Conservation (phyloP, 1,140 invertebrate species). For the Drosophila teissieri region DNA sequence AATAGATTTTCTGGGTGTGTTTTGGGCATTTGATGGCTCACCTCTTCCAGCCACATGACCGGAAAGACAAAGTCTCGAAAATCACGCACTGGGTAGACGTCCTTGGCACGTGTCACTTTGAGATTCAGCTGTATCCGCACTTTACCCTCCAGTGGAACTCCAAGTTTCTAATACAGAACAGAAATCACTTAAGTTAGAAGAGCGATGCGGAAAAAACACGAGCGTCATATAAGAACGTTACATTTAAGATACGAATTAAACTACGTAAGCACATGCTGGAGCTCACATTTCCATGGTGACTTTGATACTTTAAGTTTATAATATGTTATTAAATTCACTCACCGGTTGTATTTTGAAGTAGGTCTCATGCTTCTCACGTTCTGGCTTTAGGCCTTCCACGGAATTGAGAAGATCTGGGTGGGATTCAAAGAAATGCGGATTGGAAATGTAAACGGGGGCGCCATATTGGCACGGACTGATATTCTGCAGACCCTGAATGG, state of each 20-base stretch:
- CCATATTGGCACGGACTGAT: constrained; percentile 94
- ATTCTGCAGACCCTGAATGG: constrained; percentile 91
- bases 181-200: background rate
- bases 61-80: constrained; percentile 93
- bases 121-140: constrained; percentile 93
- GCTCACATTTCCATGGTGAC: no score
- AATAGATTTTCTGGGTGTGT: background rate
- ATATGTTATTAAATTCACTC: constrained; percentile 61
- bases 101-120: constrained; percentile 89
- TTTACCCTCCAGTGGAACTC: constrained; percentile 92
- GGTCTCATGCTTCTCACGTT: constrained; percentile 89
- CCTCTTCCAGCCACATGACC: constrained; percentile 95
- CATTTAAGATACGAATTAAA: no score
- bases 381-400: constrained; percentile 91
- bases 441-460: constrained; percentile 94
- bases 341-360: constrained; percentile 95
- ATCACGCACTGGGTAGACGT: constrained; percentile 89
- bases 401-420: constrained; percentile 89
- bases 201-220: background rate
- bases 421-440: constrained; percentile 94
- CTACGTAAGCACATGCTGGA: no score
- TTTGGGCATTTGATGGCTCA: constrained; percentile 72
- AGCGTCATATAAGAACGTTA: no score
- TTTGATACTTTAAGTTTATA: background rate
- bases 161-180: constrained; percentile 89